Evolutionary conservation across 2,888 invertebrate genomes (phyloP).

Genomic region (Pyrgus malvae): DNA sequence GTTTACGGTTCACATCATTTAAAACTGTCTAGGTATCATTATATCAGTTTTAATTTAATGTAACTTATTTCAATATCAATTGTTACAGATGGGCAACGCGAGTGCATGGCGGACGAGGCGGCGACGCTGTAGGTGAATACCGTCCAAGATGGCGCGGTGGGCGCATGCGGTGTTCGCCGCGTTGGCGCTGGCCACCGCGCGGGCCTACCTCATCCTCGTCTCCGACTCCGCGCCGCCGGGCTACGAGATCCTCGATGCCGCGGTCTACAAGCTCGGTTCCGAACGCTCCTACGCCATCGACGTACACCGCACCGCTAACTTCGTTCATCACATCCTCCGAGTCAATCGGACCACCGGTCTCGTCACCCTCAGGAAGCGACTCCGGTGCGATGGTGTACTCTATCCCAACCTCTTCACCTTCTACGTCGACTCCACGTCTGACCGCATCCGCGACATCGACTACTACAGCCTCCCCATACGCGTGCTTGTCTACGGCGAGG

Average conservation of each 20-base stretch:
- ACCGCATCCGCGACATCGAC: constrained; percentile 88
- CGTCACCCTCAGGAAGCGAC: constrained; percentile 86
- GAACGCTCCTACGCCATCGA: constrained; percentile 90
- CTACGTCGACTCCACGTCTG: constrained; percentile 93
- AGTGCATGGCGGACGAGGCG: constrained; percentile 60
- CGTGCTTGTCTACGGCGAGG: constrained; percentile 87
- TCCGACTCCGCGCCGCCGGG: constrained; percentile 84
- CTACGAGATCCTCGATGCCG: constrained; percentile 88
- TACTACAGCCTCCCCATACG: constrained; percentile 91
- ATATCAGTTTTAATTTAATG: too few relatives aligned
- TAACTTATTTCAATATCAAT: constrained; percentile 30
- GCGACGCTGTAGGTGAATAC: constrained; percentile 69
- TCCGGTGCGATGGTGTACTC: constrained; percentile 90
- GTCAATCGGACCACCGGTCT: constrained; percentile 89
- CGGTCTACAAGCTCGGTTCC: constrained; percentile 90
- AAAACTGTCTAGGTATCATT: too few relatives aligned
- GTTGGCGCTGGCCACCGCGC: constrained; percentile 54
- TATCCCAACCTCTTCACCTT: constrained; percentile 93
- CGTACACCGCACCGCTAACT: constrained; percentile 90
- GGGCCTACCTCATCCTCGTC: constrained; percentile 81
- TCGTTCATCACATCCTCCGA: constrained; percentile 88
- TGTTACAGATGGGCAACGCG: constrained; percentile 61
- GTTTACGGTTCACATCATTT: too few relatives aligned
- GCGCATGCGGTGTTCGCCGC: constrained; percentile 53
- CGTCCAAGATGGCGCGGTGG: constrained; percentile 53